A percentile compares a stretch with the other conserved stretches of the same genome.
phyloP scores from a whole-genome alignment of 1,140 invertebrate species.

The Drosophila nannoptera region DNA sequence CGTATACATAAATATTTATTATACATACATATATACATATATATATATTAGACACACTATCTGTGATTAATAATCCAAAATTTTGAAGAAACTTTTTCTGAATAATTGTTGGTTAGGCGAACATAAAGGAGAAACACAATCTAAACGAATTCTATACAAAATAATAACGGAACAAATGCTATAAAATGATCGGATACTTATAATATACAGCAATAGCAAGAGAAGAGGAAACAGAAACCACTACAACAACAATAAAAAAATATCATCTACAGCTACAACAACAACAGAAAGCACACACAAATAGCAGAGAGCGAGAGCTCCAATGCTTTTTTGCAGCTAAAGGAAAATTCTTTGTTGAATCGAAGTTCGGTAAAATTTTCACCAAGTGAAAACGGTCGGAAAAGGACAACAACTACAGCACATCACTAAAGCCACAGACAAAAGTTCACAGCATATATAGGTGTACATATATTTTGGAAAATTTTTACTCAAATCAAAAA shows the following conservation, averaged over 20 bases:
- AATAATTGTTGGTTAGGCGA: constrained; percentile 71
- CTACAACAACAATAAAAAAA: constrained; percentile 47
- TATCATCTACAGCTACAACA: background rate
- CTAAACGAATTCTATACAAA: constrained; percentile 29
- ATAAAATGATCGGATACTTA: constrained; percentile 65
- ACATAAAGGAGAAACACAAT: constrained; percentile 48
- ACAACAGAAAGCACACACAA: too few relatives aligned
- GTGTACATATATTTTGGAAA: constrained; percentile 77
- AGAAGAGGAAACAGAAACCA: too few relatives aligned
- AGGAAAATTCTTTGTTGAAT: constrained; percentile 25
- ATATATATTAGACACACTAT: constrained; percentile 80
- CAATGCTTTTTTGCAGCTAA: constrained; percentile 14
- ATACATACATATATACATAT: constrained; percentile 74
- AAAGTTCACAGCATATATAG: constrained; percentile 67
- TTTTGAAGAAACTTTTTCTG: constrained; percentile 79
- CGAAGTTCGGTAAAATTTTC: too few relatives aligned
- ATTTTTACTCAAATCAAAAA: constrained; percentile 61
- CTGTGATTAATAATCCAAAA: constrained; percentile 80
- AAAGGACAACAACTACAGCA: constrained; percentile 34
- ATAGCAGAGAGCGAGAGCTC: too few relatives aligned
- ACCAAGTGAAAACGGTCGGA: constrained; percentile 35
- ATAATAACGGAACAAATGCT: constrained; percentile 45
- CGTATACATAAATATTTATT: constrained; percentile 78
- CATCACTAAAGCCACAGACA: constrained; percentile 37
- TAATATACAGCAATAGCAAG: constrained; percentile 11